phyloP scores from a whole-genome alignment of 2,888 invertebrate genomes.

The Muscina levida region DNA sequence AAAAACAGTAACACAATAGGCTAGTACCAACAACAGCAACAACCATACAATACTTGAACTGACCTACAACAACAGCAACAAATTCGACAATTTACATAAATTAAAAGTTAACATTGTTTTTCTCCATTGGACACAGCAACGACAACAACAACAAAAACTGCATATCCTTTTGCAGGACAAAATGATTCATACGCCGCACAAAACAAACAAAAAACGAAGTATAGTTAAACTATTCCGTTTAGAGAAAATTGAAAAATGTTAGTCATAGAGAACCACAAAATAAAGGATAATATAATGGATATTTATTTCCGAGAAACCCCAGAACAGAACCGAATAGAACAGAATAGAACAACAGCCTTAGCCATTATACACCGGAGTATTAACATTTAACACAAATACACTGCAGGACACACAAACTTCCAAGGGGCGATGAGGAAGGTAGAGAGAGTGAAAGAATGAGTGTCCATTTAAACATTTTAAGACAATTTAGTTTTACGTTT shows the following conservation, averaged over 20 bases:
- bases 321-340: not conserved
- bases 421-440: no score
- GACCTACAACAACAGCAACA: conserved; percentile 45
- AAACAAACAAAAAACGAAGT: no score
- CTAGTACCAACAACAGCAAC: not conserved
- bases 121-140: not conserved
- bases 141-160: not conserved
- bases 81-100: conserved; percentile 59
- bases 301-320: not conserved
- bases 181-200: not conserved
- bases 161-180: not conserved
- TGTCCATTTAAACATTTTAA: conserved; percentile 58
- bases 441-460: no score
- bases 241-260: conserved; percentile 6
- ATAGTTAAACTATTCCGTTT: not conserved
- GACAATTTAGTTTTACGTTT: conserved; percentile 42
- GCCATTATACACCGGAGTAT: not conserved
- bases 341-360: not conserved
- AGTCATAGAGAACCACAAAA: not conserved
- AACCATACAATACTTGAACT: not conserved
- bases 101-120: conserved; percentile 51
- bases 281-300: not conserved
- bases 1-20: not conserved
- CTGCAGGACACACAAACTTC: not conserved
- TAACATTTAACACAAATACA: not conserved